These are phyloP conservation scores for Acromyrmex echinatior DNA, from an alignment of 1,140 invertebrate species.

Conservation along the genomic window DNA sequence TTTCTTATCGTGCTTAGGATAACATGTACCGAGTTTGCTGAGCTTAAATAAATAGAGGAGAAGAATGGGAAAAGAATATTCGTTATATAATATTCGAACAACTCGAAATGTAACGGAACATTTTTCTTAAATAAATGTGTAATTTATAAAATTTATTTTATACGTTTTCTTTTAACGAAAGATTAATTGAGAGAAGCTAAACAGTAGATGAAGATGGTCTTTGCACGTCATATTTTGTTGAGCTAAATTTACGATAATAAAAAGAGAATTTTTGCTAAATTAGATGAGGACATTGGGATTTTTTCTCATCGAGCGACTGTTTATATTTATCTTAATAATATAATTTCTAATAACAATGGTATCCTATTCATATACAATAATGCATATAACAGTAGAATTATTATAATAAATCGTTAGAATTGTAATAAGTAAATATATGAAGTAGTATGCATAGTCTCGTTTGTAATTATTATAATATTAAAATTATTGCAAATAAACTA, in stretches of 20 bases:
- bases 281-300: not conserved
- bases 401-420: too few species aligned
- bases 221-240: not conserved
- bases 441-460: too few species aligned
- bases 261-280: not conserved
- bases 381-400: too few species aligned
- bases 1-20: constrained; percentile 26
- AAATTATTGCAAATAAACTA: not conserved
- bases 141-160: not conserved
- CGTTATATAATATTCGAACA: too few species aligned
- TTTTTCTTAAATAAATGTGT: not conserved
- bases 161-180: not conserved
- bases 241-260: not conserved
- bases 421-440: too few species aligned
- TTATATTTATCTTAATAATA: not conserved
- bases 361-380: too few species aligned
- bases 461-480: too few species aligned
- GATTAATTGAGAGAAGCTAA: not conserved
- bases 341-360: too few species aligned
- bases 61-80: not conserved
- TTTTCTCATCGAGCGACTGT: not conserved
- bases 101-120: not conserved
- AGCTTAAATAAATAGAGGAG: not conserved
- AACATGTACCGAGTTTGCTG: constrained; percentile 3
- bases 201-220: not conserved